Evolutionary conservation across 2,888 invertebrate species (phyloP).

Genomic region (Drymonia ruficornis): DNA sequence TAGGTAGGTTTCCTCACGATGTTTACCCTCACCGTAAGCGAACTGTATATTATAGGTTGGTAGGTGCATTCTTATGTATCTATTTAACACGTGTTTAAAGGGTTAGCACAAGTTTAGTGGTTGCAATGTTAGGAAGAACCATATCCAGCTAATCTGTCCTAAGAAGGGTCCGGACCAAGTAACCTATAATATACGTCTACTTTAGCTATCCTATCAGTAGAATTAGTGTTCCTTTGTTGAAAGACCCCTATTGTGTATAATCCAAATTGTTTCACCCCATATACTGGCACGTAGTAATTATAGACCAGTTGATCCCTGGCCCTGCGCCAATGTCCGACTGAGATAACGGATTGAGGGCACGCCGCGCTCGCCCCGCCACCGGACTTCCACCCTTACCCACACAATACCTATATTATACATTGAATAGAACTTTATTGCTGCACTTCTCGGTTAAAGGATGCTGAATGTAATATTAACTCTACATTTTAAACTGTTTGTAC

Average conservation of each 20-base stretch:
- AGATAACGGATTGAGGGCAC: conserved; percentile 57
- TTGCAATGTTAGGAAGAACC: too few species aligned
- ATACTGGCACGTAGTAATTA: conserved; percentile 22
- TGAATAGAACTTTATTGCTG: conserved; percentile 10
- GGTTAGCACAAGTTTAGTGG: too few species aligned
- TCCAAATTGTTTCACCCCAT: conserved; percentile 10
- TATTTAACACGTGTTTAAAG: too few species aligned
- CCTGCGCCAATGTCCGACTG: conserved; percentile 40
- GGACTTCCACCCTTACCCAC: conserved; percentile 33
- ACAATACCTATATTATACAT: conserved; percentile 28
- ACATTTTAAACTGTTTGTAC: neutral
- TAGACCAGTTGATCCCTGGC: conserved; percentile 30
- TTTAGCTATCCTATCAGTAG: too few species aligned
- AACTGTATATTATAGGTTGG: too few species aligned
- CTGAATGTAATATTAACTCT: neutral
- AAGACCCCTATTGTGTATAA: neutral
- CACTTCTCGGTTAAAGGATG: neutral
- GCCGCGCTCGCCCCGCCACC: conserved; percentile 24
- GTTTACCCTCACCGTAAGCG: too few species aligned
- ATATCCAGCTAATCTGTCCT: too few species aligned
- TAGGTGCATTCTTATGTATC: too few species aligned
- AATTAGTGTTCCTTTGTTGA: neutral
- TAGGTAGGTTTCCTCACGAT: too few species aligned
- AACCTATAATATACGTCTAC: too few species aligned
- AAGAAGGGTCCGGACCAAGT: too few species aligned